Conservation (phyloP, 2,113 vertebrate species). For the Cebus imitator region DNA sequence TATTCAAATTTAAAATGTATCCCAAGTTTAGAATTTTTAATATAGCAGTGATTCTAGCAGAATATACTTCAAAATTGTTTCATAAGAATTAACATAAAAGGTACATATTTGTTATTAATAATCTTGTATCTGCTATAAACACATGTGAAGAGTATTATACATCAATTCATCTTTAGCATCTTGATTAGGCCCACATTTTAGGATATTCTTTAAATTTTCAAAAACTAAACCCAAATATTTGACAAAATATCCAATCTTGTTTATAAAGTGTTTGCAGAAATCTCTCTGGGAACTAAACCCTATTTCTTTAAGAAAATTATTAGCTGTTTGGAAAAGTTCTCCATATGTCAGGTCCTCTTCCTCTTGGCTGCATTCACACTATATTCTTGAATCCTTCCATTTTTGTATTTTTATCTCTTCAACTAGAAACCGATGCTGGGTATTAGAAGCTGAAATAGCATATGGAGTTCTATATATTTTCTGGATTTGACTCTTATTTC, state of each 20-base stretch:
- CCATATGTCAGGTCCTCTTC: neutral
- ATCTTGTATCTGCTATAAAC: neutral
- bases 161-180: neutral
- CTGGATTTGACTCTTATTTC: neutral
- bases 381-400: neutral
- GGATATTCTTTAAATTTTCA: conserved; percentile 7
- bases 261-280: neutral
- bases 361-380: neutral
- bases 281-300: neutral
- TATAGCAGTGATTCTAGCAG: neutral
- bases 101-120: neutral
- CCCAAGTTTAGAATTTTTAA: conserved; percentile 14
- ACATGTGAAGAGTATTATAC: neutral
- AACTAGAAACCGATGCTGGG: neutral
- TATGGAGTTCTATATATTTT: neutral
- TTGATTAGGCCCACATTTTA: neutral
- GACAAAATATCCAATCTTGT: neutral
- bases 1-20: conserved; percentile 25
- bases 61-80: conserved; percentile 15
- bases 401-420: neutral
- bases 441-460: neutral
- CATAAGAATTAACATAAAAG: neutral
- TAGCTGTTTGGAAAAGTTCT: neutral
- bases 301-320: neutral
- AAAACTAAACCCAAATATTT: neutral